These are phyloP conservation scores for Blastobasis adustella DNA, from an alignment of 2,888 invertebrate species.

Conservation along the genomic window DNA sequence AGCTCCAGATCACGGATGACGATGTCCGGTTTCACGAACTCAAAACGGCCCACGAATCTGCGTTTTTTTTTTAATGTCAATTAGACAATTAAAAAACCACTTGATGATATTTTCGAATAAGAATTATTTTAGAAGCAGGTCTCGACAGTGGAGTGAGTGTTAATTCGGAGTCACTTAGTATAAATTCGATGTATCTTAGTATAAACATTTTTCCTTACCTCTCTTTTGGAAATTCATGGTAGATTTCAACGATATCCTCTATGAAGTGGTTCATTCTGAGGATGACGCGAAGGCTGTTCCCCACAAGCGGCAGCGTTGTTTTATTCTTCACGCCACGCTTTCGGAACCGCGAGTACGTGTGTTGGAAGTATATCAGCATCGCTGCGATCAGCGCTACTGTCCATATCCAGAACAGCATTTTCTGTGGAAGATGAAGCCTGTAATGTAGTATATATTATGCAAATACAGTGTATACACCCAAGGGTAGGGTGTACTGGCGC, in stretches of 20 bases:
- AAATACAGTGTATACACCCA: too few species aligned
- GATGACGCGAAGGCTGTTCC: conserved; percentile 31
- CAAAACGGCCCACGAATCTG: conserved; percentile 63
- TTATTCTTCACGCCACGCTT: conserved; percentile 32
- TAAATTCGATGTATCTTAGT: too few species aligned
- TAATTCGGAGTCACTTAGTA: too few species aligned
- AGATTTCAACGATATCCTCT: conserved; percentile 21
- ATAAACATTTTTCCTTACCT: conserved; percentile 22
- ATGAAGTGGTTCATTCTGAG: conserved; percentile 21
- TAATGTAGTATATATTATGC: too few species aligned
- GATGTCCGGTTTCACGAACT: conserved; percentile 46
- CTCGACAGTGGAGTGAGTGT: too few species aligned
- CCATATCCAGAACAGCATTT: conserved; percentile 34
- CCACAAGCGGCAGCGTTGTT: conserved; percentile 31
- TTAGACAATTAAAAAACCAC: too few species aligned
- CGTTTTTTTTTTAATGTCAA: too few species aligned
- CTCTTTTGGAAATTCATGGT: conserved; percentile 34
- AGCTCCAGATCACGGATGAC: conserved; percentile 65
- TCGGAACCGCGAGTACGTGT: conserved; percentile 30
- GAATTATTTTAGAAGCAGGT: too few species aligned
- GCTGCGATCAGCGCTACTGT: conserved; percentile 21
- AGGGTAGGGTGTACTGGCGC: too few species aligned
- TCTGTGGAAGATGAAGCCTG: too few species aligned
- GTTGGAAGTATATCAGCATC: conserved; percentile 25
- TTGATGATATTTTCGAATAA: too few species aligned